These are phyloP conservation scores for Tholera decimalis DNA, from an alignment of 2,888 invertebrate genomes.

Conservation along the genomic window DNA sequence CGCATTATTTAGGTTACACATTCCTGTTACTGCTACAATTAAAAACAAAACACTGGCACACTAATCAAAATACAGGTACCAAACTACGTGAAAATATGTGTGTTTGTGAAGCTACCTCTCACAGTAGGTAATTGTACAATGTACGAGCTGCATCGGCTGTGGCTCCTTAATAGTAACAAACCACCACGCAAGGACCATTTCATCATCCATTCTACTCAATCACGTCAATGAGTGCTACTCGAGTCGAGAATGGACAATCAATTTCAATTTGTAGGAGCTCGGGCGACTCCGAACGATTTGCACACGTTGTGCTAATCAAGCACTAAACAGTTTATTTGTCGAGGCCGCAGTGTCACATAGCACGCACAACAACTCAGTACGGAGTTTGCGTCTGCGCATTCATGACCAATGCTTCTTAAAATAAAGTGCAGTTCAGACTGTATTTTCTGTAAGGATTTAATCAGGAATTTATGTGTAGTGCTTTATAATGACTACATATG, in stretches of 20 bases:
- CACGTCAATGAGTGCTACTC: slow-evolving; percentile 83
- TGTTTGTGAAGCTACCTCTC: slow-evolving; percentile 43
- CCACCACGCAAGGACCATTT: slow-evolving; percentile 81
- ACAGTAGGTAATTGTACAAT: slow-evolving; percentile 53
- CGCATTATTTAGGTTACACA: slow-evolving; percentile 18
- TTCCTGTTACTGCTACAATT: slow-evolving; percentile 34
- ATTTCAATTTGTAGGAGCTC: slow-evolving; percentile 81
- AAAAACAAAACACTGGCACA: slow-evolving; percentile 40
- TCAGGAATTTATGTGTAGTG: slow-evolving; percentile 53
- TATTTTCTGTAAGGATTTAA: slow-evolving; percentile 52
- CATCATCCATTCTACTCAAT: slow-evolving; percentile 85
- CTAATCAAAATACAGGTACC: slow-evolving; percentile 42
- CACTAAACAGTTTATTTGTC: slow-evolving; percentile 86
- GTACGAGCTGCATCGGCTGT: slow-evolving; percentile 62
- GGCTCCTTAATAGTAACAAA: slow-evolving; percentile 76
- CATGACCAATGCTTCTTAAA: slow-evolving; percentile 55
- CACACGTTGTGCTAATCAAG: slow-evolving; percentile 89
- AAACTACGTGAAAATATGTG: slow-evolving; percentile 59
- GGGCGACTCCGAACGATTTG: slow-evolving; percentile 79
- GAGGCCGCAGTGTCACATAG: slow-evolving; percentile 79
- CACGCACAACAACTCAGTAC: slow-evolving; percentile 70
- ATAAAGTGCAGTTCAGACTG: slow-evolving; percentile 49
- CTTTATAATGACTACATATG: slow-evolving; percentile 78
- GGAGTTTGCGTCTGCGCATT: slow-evolving; percentile 71
- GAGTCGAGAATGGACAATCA: slow-evolving; percentile 81